Evolutionary conservation across 2,797 vertebrate genomes (phyloP).

Genomic region (Novumbra hubbsi): DNA sequence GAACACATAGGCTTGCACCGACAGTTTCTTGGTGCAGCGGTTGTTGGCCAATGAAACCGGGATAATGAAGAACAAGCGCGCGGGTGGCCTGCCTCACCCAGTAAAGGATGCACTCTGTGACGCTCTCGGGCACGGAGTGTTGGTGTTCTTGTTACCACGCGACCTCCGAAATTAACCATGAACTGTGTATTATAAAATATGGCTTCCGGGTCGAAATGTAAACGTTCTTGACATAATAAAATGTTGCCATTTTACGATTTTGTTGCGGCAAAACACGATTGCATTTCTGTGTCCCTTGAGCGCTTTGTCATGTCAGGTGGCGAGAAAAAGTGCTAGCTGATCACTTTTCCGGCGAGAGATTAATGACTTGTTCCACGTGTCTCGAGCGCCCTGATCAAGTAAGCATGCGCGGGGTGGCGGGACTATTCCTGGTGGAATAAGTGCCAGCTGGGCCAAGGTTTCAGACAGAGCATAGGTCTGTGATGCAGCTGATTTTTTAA

Average conservation of each 20-base stretch:
- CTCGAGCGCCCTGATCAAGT: slow-evolving; percentile 38
- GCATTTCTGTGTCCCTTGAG: slow-evolving; percentile 12
- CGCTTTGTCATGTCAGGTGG: slow-evolving; percentile 58
- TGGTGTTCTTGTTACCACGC: too few relatives aligned
- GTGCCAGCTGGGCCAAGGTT: neutral
- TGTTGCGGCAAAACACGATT: slow-evolving; percentile 9
- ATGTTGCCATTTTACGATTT: neutral
- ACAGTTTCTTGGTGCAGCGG: neutral
- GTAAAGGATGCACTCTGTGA: too few relatives aligned
- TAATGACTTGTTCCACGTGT: slow-evolving; percentile 49
- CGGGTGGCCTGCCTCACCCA: too few relatives aligned
- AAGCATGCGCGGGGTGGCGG: slow-evolving; percentile 28
- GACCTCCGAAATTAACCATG: too few relatives aligned
- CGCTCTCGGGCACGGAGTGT: too few relatives aligned
- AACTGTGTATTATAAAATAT: too few relatives aligned
- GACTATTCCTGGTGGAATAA: slow-evolving; percentile 37
- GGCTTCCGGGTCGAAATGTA: too few relatives aligned
- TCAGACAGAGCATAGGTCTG: neutral
- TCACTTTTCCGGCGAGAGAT: slow-evolving; percentile 56
- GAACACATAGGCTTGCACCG: neutral
- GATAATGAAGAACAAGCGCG: too few relatives aligned
- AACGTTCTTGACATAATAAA: neutral
- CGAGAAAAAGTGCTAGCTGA: slow-evolving; percentile 61
- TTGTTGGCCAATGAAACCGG: too few relatives aligned
- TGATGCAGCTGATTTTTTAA: neutral